Evolutionary conservation across 2,888 invertebrate species (phyloP).

Genomic region (Thymelicus acteon): DNA sequence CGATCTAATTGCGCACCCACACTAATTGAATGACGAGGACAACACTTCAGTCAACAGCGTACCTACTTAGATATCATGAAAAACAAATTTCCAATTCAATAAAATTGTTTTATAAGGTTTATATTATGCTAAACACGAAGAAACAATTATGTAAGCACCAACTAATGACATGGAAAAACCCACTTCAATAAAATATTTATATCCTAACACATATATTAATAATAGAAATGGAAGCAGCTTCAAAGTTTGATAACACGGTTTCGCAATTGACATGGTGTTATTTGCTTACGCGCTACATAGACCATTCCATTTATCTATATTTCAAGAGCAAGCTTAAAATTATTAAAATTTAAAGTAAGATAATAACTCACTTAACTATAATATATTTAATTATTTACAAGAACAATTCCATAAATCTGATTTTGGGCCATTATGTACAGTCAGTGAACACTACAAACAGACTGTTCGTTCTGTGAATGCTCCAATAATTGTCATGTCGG

Average conservation of each 20-base stretch:
- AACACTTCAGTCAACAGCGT: slow-evolving; percentile 17
- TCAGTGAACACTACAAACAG: slow-evolving; percentile 63
- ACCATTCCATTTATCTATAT: not conserved
- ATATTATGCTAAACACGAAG: not conserved
- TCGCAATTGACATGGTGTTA: slow-evolving; percentile 21
- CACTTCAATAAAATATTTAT: not conserved
- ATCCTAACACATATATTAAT: not conserved
- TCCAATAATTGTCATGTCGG: slow-evolving; percentile 72
- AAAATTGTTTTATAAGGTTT: not conserved
- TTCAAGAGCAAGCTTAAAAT: slow-evolving; percentile 20
- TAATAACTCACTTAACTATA: not conserved
- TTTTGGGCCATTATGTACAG: slow-evolving; percentile 19
- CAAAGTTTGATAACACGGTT: slow-evolving; percentile 7
- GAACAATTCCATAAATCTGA: slow-evolving; percentile 32
- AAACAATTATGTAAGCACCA: slow-evolving; percentile 3
- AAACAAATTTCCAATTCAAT: slow-evolving; percentile 1
- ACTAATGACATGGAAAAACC: not conserved
- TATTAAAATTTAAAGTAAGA: slow-evolving; percentile 10
- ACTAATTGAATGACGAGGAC: slow-evolving; percentile 16
- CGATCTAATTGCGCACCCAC: slow-evolving; percentile 21
- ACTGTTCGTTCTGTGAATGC: slow-evolving; percentile 77
- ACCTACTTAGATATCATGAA: slow-evolving; percentile 8
- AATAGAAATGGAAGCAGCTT: slow-evolving; percentile 21
- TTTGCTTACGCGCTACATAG: slow-evolving; percentile 5
- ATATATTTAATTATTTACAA: slow-evolving; percentile 12